These are phyloP conservation scores for Phortica magna DNA, from an alignment of 2,888 invertebrate genomes.

Conservation along the genomic window DNA sequence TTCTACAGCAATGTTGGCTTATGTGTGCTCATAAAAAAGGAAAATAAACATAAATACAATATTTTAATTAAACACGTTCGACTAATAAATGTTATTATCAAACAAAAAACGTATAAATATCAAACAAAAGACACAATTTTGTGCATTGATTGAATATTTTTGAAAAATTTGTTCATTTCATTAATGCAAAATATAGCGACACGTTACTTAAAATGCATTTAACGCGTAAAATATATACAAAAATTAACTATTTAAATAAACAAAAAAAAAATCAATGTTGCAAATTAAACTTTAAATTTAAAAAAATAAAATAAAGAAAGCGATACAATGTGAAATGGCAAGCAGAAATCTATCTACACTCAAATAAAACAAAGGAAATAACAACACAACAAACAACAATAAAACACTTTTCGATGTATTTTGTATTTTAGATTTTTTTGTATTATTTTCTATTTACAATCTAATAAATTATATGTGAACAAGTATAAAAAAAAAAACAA, in stretches of 20 bases:
- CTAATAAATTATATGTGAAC: constrained; percentile 9
- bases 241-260: constrained; percentile 31
- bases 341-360: too few relatives aligned
- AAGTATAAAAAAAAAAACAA: constrained; percentile 14
- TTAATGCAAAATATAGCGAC: constrained; percentile 48
- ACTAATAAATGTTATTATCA: too few relatives aligned
- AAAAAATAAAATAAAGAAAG: constrained; percentile 30
- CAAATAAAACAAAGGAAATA: constrained; percentile 30
- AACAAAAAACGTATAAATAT: not conserved
- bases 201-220: constrained; percentile 70
- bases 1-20: too few relatives aligned
- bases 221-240: constrained; percentile 56
- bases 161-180: not conserved
- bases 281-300: not conserved
- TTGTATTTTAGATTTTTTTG: constrained; percentile 60
- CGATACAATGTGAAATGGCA: constrained; percentile 24
- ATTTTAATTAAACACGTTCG: too few relatives aligned
- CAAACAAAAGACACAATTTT: not conserved
- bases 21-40: too few relatives aligned
- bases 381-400: constrained; percentile 25
- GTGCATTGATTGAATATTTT: not conserved
- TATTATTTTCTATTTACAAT: constrained; percentile 28
- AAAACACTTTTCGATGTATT: constrained; percentile 63
- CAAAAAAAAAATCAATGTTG: constrained; percentile 46
- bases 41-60: too few relatives aligned